Base-by-base conservation (phyloP, 2,888 invertebrate species). In the Melinaea menophilus region DNA sequence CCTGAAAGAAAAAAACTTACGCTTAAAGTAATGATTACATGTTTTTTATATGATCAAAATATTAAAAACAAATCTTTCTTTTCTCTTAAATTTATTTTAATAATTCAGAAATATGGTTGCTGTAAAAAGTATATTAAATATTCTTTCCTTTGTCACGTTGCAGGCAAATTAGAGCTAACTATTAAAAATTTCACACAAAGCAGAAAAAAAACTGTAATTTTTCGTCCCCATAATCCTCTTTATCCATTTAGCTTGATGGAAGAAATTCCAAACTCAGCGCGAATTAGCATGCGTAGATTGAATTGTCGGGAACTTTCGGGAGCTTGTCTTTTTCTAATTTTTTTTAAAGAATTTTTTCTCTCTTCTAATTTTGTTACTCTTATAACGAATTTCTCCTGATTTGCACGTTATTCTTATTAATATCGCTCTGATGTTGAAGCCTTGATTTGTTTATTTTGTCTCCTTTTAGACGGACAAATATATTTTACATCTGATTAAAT, bases 201-300 rank as follows among this genome's bases (percentile, higher is more conserved):
- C 47, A 59, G 46, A 33, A 13, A 56, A 57, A 63, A 60, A 62
- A 57, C 51, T 55, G 61, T 60, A 55, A 59, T 55, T 41, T 41
- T 59, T 64, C 55, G 54, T 59, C 37, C 57, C 59, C 59, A 63
- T 60, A 64, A 64, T 64, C 60, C 62, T 56, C 60, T 64, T 56
- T 54, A 61, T 61, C 68, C 65, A 68, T 70, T 69, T 62, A 56
- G 67, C 62, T 64, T 68, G 71, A 64, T 65, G 65, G 62, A 67
- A 64, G 34, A 64, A 61, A 63, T 64, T 58, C 47, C 51, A 37
- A 58, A 61, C 57, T 56, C 61, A 57, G 62, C 59, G 62, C 66
- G 73, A 76, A 76, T 77, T 76, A 73, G 75, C 76, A 75, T 76
- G 74, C 75, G 73, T 75, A 74, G 75, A 77, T 77, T 76, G 77